phyloP scores from a whole-genome alignment of 1,140 invertebrate genomes.

The Latrodectus geometricus region DNA sequence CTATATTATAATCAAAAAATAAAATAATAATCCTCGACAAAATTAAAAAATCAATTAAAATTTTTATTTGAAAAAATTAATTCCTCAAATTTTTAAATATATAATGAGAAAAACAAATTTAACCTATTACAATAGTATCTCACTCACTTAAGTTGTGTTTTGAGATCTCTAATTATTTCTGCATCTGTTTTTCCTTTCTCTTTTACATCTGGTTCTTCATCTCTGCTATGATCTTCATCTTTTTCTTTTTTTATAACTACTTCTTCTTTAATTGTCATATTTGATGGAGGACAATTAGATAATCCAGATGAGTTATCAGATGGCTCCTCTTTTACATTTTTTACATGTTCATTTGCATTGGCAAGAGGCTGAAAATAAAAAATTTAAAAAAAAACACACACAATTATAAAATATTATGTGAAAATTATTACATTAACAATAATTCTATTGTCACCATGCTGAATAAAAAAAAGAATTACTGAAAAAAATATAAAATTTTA shows the following conservation, averaged over 20 bases:
- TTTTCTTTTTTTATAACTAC: slow-evolving; percentile 62
- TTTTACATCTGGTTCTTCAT: slow-evolving; percentile 66
- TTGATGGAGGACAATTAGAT: slow-evolving; percentile 26
- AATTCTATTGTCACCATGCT: too few relatives aligned
- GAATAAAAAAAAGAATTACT: too few relatives aligned
- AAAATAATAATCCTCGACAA: too few relatives aligned
- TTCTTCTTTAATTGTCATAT: slow-evolving; percentile 55
- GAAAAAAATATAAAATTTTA: too few relatives aligned
- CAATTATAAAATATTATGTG: neutral
- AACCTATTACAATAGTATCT: neutral
- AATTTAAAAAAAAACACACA: neutral
- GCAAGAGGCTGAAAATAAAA: slow-evolving; percentile 30
- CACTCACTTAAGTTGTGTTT: slow-evolving; percentile 89
- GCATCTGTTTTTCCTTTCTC: slow-evolving; percentile 74
- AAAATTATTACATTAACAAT: too few relatives aligned
- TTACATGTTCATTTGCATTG: slow-evolving; percentile 19
- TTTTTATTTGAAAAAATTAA: too few relatives aligned
- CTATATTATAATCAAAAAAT: too few relatives aligned
- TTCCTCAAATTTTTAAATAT: too few relatives aligned
- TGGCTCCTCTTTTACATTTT: slow-evolving; percentile 39
- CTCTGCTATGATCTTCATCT: slow-evolving; percentile 63
- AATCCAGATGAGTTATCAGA: slow-evolving; percentile 25
- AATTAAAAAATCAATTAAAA: too few relatives aligned
- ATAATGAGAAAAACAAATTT: too few relatives aligned
- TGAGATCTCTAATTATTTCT: slow-evolving; percentile 83